A percentile compares a stretch with the other conserved stretches of the same genome.
Conservation (phyloP, 2,113 vertebrate genomes). For the Penelope pileata region DNA sequence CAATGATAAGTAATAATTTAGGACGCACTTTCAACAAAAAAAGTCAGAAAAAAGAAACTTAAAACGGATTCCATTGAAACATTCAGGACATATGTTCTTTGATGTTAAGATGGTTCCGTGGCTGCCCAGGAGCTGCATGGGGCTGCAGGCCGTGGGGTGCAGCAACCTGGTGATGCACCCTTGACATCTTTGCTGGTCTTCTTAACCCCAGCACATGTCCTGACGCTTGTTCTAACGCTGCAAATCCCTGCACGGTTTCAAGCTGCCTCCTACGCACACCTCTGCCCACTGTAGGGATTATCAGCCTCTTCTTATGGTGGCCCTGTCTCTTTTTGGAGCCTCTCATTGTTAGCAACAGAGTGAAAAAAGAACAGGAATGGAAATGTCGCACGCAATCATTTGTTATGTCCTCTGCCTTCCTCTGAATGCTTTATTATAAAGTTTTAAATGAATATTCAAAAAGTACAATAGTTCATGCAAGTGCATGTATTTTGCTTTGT, state of each 20-base stretch:
- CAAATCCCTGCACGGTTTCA: neutral
- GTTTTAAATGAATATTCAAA: neutral
- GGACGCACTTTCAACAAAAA: neutral
- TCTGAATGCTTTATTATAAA: neutral
- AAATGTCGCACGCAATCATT: fast-evolving
- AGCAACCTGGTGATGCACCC: neutral
- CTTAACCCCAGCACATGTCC: neutral
- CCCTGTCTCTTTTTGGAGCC: neutral
- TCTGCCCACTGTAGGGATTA: neutral
- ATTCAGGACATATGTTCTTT: neutral
- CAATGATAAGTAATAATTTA: neutral
- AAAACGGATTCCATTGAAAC: neutral
- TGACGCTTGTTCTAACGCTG: neutral
- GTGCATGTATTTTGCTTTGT: neutral
- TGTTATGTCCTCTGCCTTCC: neutral
- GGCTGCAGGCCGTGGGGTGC: fast-evolving
- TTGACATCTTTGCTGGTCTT: neutral
- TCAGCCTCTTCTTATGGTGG: neutral
- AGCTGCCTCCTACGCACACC: neutral
- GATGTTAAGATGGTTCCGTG: fast-evolving
- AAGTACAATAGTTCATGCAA: neutral
- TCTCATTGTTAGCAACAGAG: neutral
- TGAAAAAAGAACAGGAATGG: neutral
- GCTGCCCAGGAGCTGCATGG: neutral
- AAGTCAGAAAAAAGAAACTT: neutral